A percentile compares a stretch with the other conserved stretches of the same genome.
phyloP scores from a whole-genome alignment of 2,888 invertebrate genomes.

The Mythimna impura region DNA sequence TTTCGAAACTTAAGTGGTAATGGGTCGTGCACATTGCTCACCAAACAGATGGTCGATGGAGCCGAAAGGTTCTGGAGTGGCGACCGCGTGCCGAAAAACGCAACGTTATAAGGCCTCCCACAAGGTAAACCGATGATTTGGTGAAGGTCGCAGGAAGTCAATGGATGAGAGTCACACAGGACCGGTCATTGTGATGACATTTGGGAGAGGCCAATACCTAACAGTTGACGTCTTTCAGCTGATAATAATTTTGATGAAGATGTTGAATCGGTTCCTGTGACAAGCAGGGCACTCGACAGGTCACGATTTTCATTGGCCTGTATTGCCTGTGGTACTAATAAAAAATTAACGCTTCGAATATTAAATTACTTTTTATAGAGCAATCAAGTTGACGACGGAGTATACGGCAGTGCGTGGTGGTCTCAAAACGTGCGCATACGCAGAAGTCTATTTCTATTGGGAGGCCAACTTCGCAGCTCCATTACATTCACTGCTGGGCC shows the following conservation, averaged over 20 bases:
- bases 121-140: too few relatives aligned
- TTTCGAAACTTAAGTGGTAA: too few relatives aligned
- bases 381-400: constrained; percentile 73
- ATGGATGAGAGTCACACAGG: too few relatives aligned
- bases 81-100: too few relatives aligned
- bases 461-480: constrained; percentile 75
- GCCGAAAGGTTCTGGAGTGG: too few relatives aligned
- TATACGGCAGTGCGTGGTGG: constrained; percentile 82
- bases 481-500: constrained; percentile 82
- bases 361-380: constrained; percentile 69
- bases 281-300: background rate
- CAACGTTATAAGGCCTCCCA: too few relatives aligned
- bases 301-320: background rate
- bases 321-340: background rate
- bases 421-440: constrained; percentile 71
- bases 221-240: background rate
- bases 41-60: too few relatives aligned
- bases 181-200: too few relatives aligned
- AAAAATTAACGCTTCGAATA: background rate
- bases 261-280: background rate
- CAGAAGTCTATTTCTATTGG: constrained; percentile 75
- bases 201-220: too few relatives aligned
- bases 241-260: background rate
- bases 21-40: too few relatives aligned
- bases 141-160: too few relatives aligned